Base-by-base conservation (phyloP, 2,113 vertebrate genomes). In the Notothenia coriiceps region DNA sequence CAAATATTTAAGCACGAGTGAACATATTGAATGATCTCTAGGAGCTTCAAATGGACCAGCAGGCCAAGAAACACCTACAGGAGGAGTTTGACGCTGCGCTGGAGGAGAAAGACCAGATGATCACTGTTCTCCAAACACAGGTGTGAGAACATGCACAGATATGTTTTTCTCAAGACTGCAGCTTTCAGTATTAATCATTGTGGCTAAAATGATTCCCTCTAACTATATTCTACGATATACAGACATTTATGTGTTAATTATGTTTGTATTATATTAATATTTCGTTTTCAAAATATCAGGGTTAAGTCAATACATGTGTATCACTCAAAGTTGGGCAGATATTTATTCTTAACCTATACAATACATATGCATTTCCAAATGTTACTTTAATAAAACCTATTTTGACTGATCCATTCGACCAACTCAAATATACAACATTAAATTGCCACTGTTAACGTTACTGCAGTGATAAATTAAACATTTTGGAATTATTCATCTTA, bases 1-100 rank as follows among this genome's bases (percentile, higher is more conserved):
- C 13, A 2, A 43, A 9, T 4, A 20, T 74, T 59, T 15, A 12
- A 0, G 0, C 47, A n/a, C 29, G 9, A 29, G 5, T 81, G 2
- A 76, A 51, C 9, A 14, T 59, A 33, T 25, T 61, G 2, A 59
- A 82, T 80, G 3, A 20, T 82, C 5, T 70, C 2, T 72, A 99
- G 98, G 98, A 99, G 85, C 96, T 99, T 18, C 97, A 99, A 51
- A 99, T 99, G 98, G 98, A 99, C 92, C 97, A 99, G 66, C 97
- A 98, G 88, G 96, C 98, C 40, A 99, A 99, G 91, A 99, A 98
- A 91, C 98, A 99, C 88, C 94, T 99, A n/a, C 98, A 99, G 40
- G 98, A 99, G 7, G 98, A 99, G 87, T 99, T 98, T 91, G 98
- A 98, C 90, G 97, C 97, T 67, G 94, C 96, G 0, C 92, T 99